Base-by-base conservation (phyloP, 37 sponge, comb jelly and placozoan genomes). In the Bolinopsis microptera region DNA sequence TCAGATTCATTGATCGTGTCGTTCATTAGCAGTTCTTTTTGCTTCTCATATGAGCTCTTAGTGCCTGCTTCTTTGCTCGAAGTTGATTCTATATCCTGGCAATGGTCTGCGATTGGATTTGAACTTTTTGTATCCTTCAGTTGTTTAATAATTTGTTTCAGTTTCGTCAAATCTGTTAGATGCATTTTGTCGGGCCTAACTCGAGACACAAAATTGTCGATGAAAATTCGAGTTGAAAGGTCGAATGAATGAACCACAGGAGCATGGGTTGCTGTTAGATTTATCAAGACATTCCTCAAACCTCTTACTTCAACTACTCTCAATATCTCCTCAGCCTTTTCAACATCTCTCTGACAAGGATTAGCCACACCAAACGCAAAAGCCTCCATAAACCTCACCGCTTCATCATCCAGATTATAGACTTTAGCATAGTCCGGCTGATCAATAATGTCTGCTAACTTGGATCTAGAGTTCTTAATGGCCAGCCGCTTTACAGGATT, bases 341-440 rank as follows among this genome's bases (percentile, higher is more conserved):
- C 80, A 3, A 77, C 33, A 33, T 77, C 21, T 77, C 32, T 1
- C 18, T 16, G 2, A 77, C 33, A 34, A 16, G 80, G 80, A 35
- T 77, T 77, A 16, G 80, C 80, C 22, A 32, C 37, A 3, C 80
- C 80, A 77, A 33, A 77, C 36, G 32, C 32, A 32, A 77, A 77
- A 32, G 21, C 3, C 37, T 77, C 80, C 61, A 48, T 48, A 48
- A 48, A 48, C 61, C 61, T 5, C 5, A 48, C 13, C 13, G 61
- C 13, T 13, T 5, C 5, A 48, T 5, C 5, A 13, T 48, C 61
- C 5, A 48, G 61, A 5, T 13, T 5, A 48, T 48, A 48, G 61
- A 48, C 13, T 48, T 48, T 48, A 13, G 61, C 61, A 13, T 48
- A 48, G 61, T 48, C 13, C 13, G 5, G 9, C 13, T 48, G 61